Evolutionary conservation across 1,140 invertebrate genomes (phyloP).

Genomic region (Philotrypesis tridentata): DNA sequence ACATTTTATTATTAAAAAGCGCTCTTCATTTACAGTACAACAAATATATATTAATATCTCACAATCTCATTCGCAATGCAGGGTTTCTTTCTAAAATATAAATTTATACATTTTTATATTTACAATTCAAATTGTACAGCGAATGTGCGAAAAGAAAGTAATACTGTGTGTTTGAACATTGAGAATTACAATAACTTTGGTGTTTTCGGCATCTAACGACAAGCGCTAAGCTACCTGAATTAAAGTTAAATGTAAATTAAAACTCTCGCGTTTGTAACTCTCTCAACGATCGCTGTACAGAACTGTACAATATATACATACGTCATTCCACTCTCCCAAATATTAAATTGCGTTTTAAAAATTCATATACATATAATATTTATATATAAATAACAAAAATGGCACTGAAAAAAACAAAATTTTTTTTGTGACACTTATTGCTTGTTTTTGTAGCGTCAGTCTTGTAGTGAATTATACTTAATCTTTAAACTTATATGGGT

Average conservation of each 20-base stretch:
- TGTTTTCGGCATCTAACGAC: conserved; percentile 4
- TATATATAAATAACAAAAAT: conserved; percentile 37
- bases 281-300: conserved; percentile 4
- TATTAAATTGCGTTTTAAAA: background rate
- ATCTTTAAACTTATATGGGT: conserved; percentile 26
- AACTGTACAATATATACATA: conserved; percentile 47
- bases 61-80: conserved; percentile 12
- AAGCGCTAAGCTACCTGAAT: background rate
- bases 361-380: background rate
- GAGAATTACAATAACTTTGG: conserved; percentile 41
- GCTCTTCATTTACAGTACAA: conserved; percentile 43
- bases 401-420: conserved; percentile 38
- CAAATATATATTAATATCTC: conserved; percentile 40
- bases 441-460: conserved; percentile 42
- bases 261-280: conserved; percentile 16
- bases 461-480: conserved; percentile 35
- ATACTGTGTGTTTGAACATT: conserved; percentile 15
- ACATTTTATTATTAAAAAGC: conserved; percentile 43
- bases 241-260: background rate
- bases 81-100: conserved; percentile 35
- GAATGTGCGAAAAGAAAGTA: conserved; percentile 14
- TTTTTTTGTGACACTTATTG: conserved; percentile 33
- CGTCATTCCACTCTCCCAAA: background rate
- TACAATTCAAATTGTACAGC: conserved; percentile 46
- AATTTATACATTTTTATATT: conserved; percentile 39